Percentiles rank a stretch among this genome's conserved stretches.
These are phyloP conservation scores for Drosophila mimica DNA, from an alignment of 2,888 invertebrate genomes.

Conservation along the genomic window DNA sequence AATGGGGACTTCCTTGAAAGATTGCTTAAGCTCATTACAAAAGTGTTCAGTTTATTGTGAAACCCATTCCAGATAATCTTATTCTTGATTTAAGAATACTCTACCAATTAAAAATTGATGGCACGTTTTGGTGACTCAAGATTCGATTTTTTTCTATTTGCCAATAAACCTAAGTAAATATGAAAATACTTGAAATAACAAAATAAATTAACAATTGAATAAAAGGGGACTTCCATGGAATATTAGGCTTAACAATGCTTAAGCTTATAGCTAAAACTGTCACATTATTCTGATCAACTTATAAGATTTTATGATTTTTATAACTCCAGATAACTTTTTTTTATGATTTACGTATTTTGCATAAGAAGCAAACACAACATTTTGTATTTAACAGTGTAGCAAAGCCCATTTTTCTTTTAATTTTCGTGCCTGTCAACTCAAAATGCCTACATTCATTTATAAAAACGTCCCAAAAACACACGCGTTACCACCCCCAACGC, in stretches of 20 bases:
- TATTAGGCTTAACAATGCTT: neutral
- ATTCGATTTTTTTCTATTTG: neutral
- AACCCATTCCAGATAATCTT: neutral
- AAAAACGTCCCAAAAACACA: constrained; percentile 65
- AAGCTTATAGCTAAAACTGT: neutral
- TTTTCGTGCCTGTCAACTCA: constrained; percentile 82
- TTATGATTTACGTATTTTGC: neutral
- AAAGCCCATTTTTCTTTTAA: constrained; percentile 82
- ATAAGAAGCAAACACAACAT: neutral
- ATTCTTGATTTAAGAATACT: neutral
- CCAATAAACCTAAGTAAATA: neutral
- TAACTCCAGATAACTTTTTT: neutral
- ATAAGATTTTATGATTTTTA: neutral
- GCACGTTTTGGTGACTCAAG: neutral
- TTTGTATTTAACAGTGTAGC: neutral
- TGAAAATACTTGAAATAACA: neutral
- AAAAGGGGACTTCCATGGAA: neutral
- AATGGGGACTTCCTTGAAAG: neutral
- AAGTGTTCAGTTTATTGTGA: neutral
- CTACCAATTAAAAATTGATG: neutral
- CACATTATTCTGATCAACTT: neutral
- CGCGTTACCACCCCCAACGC: constrained; percentile 4
- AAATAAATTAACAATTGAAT: neutral
- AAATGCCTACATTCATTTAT: constrained; percentile 79
- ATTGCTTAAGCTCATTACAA: neutral